Conservation (phyloP, 2,797 vertebrate species). For the Sebastes glaucus region DNA sequence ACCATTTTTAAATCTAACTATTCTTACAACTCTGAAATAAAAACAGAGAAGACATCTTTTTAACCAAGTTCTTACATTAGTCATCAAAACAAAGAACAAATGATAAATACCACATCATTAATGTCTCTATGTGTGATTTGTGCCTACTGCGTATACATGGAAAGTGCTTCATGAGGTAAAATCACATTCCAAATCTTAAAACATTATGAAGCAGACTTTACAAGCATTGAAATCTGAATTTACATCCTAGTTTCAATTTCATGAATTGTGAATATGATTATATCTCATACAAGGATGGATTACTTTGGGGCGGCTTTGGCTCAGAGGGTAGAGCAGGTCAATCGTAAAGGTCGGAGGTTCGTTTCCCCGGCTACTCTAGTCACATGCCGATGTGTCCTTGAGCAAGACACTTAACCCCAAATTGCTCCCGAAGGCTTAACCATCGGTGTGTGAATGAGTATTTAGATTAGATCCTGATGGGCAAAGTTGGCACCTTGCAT, state of each 20-base stretch:
- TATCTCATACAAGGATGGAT: neutral
- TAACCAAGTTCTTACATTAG: neutral
- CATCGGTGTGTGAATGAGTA: no score
- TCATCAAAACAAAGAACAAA: neutral
- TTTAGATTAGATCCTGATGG: no score
- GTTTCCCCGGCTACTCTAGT: no score
- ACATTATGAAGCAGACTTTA: neutral
- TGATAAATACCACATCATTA: neutral
- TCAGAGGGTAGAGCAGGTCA: no score
- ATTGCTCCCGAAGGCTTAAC: no score
- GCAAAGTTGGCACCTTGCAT: no score
- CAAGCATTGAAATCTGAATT: no score
- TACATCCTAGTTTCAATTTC: neutral
- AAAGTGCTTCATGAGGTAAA: neutral
- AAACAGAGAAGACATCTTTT: slow-evolving; percentile 42
- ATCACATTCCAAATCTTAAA: neutral
- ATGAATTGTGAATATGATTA: neutral
- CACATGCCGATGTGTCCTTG: no score
- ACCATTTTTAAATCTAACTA: slow-evolving; percentile 48
- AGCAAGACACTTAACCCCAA: no score
- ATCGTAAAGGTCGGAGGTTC: no score
- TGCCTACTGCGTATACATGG: neutral
- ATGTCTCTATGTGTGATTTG: neutral
- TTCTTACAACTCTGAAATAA: slow-evolving; percentile 63
- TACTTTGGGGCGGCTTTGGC: no score